These are phyloP conservation scores for Platycercus adscitus DNA, from an alignment of 2,113 vertebrate genomes.

Conservation along the genomic window DNA sequence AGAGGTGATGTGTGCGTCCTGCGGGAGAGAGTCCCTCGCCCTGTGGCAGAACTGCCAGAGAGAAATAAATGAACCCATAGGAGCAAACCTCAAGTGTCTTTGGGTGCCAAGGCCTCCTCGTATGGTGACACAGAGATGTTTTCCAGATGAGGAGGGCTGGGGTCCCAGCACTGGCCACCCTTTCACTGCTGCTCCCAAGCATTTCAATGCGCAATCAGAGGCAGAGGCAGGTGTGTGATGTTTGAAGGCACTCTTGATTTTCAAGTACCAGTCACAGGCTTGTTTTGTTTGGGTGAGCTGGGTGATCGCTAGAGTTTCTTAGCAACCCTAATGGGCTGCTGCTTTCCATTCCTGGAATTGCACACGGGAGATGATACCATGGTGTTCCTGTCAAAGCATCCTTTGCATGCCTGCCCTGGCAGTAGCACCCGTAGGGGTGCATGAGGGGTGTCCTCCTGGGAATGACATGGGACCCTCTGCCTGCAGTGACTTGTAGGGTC, in stretches of 20 bases:
- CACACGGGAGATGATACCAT: neutral
- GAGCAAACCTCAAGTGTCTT: neutral
- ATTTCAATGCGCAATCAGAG: neutral
- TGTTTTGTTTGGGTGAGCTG: neutral
- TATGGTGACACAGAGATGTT: neutral
- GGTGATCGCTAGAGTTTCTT: neutral
- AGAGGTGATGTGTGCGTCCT: neutral
- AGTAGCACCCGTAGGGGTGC: neutral
- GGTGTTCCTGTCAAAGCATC: neutral
- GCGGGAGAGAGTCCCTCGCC: neutral
- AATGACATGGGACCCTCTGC: rapidly evolving
- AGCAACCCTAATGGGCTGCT: neutral
- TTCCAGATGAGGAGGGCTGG: neutral
- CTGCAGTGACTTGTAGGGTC: neutral
- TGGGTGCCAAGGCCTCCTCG: neutral
- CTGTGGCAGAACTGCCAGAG: neutral
- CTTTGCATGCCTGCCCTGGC: neutral
- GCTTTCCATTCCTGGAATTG: neutral
- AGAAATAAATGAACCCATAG: neutral
- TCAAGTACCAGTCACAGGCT: neutral
- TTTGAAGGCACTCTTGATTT: neutral
- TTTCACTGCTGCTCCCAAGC: neutral
- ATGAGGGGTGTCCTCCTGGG: rapidly evolving
- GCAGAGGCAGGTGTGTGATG: neutral
- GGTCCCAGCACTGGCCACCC: neutral